phyloP scores from a whole-genome alignment of 1,140 invertebrate genomes.

The Frieseomelitta varia region DNA sequence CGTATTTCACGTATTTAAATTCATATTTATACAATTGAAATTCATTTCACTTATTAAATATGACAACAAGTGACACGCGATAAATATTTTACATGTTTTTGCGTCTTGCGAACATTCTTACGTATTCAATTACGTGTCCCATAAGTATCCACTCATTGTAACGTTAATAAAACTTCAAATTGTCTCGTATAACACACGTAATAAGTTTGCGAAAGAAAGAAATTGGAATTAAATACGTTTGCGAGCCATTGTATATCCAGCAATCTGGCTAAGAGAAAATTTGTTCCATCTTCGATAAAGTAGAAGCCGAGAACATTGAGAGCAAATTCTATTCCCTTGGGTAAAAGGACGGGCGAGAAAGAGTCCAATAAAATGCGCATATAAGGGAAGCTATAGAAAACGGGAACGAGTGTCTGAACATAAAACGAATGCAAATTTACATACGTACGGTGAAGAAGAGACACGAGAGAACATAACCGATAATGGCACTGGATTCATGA shows the following conservation, averaged over 20 bases:
- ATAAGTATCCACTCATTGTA: neutral
- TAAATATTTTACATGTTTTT: too few species aligned
- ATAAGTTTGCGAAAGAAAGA: too few species aligned
- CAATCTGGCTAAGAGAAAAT: conserved; percentile 18
- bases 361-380: conserved; percentile 10
- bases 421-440: conserved; percentile 39
- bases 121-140: too few species aligned
- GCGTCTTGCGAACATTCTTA: too few species aligned
- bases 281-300: conserved; percentile 9
- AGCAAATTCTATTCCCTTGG: conserved; percentile 22
- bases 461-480: conserved; percentile 33
- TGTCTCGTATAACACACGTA: neutral
- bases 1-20: too few species aligned
- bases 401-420: neutral
- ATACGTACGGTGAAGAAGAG: conserved; percentile 1
- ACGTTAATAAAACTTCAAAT: neutral
- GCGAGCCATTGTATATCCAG: neutral
- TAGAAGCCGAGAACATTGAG: conserved; percentile 17
- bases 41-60: too few species aligned
- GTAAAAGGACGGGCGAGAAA: neutral
- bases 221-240: neutral
- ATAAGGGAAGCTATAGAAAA: conserved; percentile 16
- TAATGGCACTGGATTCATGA: conserved; percentile 33
- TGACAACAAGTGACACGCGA: too few species aligned
- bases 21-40: too few species aligned